Percentiles rank a stretch among this genome's conserved stretches.
phyloP scores from a whole-genome alignment of 2,797 vertebrate species.

The Mionectes olivaceus region DNA sequence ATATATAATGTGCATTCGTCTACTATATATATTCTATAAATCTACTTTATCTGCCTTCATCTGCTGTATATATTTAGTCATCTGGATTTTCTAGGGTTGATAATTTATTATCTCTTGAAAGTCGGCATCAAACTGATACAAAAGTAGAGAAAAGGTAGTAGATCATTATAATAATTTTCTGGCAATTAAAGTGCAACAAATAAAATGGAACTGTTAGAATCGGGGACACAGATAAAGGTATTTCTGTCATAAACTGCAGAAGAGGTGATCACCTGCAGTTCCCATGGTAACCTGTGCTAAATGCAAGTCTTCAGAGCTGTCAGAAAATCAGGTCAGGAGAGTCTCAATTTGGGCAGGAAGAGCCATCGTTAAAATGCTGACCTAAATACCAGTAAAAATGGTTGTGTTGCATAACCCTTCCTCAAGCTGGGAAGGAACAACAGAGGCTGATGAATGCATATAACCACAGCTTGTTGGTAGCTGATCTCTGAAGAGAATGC shows the following conservation, averaged over 20 bases:
- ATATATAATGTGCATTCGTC: background rate
- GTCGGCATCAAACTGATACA: background rate
- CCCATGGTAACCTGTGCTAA: background rate
- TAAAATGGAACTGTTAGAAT: background rate
- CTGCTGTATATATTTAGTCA: background rate
- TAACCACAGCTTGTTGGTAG: background rate
- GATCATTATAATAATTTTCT: background rate
- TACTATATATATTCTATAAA: background rate
- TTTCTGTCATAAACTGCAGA: background rate
- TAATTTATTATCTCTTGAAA: background rate
- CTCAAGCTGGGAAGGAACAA: background rate
- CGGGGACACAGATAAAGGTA: background rate
- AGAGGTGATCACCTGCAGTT: background rate
- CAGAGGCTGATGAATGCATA: background rate
- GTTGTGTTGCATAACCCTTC: background rate
- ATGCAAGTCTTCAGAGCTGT: background rate
- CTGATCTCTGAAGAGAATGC: background rate
- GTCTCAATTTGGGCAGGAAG: background rate
- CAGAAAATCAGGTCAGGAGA: slow-evolving; percentile 23
- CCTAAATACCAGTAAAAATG: slow-evolving; percentile 21
- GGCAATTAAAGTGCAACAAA: background rate
- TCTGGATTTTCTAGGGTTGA: background rate
- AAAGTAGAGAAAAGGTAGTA: background rate
- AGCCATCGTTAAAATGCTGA: background rate
- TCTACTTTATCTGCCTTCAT: background rate